phyloP scores from a whole-genome alignment of 2,113 vertebrate genomes.

The Dromiciops gliroides region DNA sequence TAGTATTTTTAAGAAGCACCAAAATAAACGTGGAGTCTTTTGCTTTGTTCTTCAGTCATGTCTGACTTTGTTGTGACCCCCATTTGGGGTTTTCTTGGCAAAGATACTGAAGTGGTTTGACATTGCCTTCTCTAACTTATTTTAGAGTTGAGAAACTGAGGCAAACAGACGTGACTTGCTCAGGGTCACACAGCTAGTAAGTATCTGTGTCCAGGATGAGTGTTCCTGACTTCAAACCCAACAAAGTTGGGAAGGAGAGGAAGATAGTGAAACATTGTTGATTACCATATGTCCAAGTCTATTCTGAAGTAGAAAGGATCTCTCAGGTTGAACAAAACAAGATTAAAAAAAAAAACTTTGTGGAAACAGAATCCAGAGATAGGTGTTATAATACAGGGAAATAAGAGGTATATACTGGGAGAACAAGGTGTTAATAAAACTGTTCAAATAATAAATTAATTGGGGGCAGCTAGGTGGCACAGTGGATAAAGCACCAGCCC shows the following conservation, averaged over 20 bases:
- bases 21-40: background rate
- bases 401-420: background rate
- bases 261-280: background rate
- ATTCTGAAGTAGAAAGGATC: background rate
- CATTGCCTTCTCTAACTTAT: background rate
- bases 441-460: background rate
- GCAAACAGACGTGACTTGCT: background rate
- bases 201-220: background rate
- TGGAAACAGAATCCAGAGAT: background rate
- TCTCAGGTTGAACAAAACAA: background rate
- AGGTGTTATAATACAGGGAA: background rate
- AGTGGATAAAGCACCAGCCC: too few relatives aligned
- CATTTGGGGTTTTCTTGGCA: background rate
- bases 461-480: too few relatives aligned
- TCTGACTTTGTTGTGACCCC: background rate
- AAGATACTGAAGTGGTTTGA: background rate
- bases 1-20: background rate
- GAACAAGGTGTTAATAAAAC: background rate
- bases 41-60: background rate
- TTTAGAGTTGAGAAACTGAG: background rate
- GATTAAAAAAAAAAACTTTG: background rate
- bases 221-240: background rate
- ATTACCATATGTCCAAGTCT: background rate
- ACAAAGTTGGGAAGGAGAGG: background rate
- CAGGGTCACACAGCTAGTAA: background rate